Percentiles rank a stretch among this genome's conserved stretches.
Evolutionary conservation across 1,140 invertebrate genomes (phyloP).

Genomic region (Micrasema longulum): DNA sequence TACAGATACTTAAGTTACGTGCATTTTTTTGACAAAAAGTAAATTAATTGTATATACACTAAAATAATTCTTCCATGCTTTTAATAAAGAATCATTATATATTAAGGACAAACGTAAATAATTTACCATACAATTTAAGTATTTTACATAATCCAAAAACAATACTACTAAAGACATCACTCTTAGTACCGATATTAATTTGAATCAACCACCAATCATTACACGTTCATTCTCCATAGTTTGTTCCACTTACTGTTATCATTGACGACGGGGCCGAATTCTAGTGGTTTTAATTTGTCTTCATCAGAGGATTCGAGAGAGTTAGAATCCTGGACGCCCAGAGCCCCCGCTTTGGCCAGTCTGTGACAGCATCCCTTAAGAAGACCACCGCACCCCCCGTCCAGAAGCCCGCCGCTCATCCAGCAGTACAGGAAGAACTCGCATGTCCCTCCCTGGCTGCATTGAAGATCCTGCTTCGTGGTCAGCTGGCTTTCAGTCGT

Average conservation of each 20-base stretch:
- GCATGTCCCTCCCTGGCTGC: constrained; percentile 81
- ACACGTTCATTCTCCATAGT: constrained; percentile 4
- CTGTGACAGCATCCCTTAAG: constrained; percentile 90
- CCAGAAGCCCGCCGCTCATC: constrained; percentile 89
- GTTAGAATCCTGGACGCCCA: constrained; percentile 70
- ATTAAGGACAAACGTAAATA: too few species aligned
- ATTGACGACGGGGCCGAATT: constrained; percentile 79
- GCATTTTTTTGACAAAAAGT: too few species aligned
- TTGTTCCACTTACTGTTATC: constrained; percentile 77
- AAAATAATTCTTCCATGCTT: too few species aligned
- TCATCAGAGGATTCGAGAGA: constrained; percentile 60
- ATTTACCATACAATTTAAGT: too few species aligned
- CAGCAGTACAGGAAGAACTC: constrained; percentile 94
- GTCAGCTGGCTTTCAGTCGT: constrained; percentile 23
- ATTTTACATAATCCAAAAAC: too few species aligned
- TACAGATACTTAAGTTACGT: too few species aligned
- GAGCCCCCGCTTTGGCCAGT: constrained; percentile 78
- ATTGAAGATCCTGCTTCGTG: constrained; percentile 64
- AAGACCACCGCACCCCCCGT: constrained; percentile 85
- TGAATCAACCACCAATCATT: constrained; percentile 20
- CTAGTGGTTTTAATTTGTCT: constrained; percentile 14
- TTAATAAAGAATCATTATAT: too few species aligned
- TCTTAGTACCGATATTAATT: background rate
- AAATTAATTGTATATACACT: too few species aligned
- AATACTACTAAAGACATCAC: background rate